Conservation (phyloP, 2,113 vertebrate species). For the Ploceus nigricollis region DNA sequence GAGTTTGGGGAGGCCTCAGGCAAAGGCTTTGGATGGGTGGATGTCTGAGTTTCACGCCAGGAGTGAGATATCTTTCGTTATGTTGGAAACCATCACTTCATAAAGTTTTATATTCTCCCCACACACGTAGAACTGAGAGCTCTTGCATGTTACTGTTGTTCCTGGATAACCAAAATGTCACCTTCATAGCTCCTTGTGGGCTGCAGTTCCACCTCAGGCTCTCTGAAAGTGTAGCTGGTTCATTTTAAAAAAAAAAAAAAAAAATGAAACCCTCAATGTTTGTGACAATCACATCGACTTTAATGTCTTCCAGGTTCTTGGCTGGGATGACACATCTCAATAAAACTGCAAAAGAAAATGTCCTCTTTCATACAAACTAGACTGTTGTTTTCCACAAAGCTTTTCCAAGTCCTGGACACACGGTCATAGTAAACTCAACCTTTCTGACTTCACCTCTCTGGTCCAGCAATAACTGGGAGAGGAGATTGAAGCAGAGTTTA, state of each 20-base stretch:
- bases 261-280: not conserved
- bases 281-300: conserved; percentile 39
- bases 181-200: not conserved
- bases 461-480: not conserved
- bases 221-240: not conserved
- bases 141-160: conserved; percentile 4
- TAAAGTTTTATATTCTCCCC: conserved; percentile 29
- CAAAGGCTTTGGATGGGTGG: not conserved
- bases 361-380: conserved; percentile 41
- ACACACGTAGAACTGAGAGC: not conserved
- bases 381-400: conserved; percentile 37
- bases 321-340: not conserved
- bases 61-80: conserved; percentile 41
- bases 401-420: conserved; percentile 9
- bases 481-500: not conserved
- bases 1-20: conserved; percentile 14
- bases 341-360: conserved; percentile 23
- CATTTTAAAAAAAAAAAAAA: not conserved
- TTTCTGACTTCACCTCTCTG: not conserved
- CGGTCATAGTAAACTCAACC: conserved; percentile 10
- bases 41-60: conserved; percentile 13
- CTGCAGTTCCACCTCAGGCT: not conserved
- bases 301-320: conserved; percentile 57
- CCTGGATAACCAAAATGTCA: conserved; percentile 47
- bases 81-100: conserved; percentile 35